Base-by-base conservation (phyloP, 2,888 invertebrate species). In the Acanthopleura granulata region DNA sequence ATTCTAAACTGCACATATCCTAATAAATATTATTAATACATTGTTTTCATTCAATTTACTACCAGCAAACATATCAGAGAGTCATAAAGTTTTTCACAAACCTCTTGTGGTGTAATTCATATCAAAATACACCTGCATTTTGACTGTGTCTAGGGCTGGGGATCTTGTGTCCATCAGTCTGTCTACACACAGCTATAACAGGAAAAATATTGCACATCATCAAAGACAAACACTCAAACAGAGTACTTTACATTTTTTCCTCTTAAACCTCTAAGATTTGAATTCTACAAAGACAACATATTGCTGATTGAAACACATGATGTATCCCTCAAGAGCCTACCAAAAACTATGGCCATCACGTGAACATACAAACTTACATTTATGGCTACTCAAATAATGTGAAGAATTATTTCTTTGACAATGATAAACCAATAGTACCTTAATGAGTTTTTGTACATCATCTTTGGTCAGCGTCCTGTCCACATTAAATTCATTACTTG, bases 71-170 rank as follows among this genome's bases (percentile, higher is more conserved):
- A 40, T 40, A 40, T 40, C 40, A 6, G 40, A 40, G 40, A 40
- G 40, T 40, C 9, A 40, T 9, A 40, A 40, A 6, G 40, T 40
- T 6, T 40, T 40, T 57, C 3, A 57, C 57, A 57, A 77, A 89
- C 89, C 81, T 88, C 90, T 84, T 30, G 89, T 89, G 9, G 90
- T 90, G 81, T 91, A 91, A 81, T 91, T 91, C 90, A 91, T 90
- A 76, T 91, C 91, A 83, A 91, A 91, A 79, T 90, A 91, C 6
- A 91, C 91, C 80, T 91, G 91, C 90, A 91, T 90, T 80, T 91
- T 91, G 66, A 91, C 88, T 18, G 91, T 91, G 77, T 91, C 91
- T 75, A 91, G 80, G 16, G 91, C 84, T 70, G 90, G 89, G 22
- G 90, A 89, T 49, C 85, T 78, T 6, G 80, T 81, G 79, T 90